Percentiles rank a stretch among this genome's conserved stretches.
Evolutionary conservation across 1,140 invertebrate species (phyloP).

Genomic region (Maconellicoccus hirsutus): DNA sequence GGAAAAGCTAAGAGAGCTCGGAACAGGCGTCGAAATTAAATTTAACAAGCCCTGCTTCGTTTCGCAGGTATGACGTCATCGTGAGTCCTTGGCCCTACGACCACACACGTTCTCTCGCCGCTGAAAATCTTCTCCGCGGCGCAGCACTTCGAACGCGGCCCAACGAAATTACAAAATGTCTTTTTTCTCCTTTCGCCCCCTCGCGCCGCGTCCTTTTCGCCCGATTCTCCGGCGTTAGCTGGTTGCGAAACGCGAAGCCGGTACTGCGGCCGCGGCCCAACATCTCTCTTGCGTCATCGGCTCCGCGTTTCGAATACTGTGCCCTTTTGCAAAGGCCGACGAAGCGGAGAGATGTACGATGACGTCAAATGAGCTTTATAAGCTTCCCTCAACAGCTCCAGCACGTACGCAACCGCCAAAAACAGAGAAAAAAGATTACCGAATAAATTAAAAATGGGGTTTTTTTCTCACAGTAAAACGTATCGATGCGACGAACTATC

Average conservation of each 20-base stretch:
- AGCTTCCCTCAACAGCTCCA: neutral
- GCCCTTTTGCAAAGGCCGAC: neutral
- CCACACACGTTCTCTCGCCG: neutral
- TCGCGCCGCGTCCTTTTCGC: too few species aligned
- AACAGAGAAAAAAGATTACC: neutral
- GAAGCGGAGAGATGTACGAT: neutral
- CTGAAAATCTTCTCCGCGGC: neutral
- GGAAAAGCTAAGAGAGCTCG: neutral
- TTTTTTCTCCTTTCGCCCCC: neutral
- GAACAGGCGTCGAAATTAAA: neutral
- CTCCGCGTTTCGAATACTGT: neutral
- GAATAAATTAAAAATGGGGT: neutral
- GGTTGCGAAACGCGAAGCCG: too few species aligned
- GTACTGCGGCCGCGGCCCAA: neutral
- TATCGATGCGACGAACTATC: too few species aligned
- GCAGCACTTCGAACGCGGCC: too few species aligned
- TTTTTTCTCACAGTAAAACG: too few species aligned
- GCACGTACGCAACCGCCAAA: neutral
- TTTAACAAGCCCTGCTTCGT: neutral
- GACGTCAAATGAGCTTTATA: neutral
- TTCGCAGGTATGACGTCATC: neutral
- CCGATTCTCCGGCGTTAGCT: too few species aligned
- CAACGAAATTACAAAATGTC: neutral
- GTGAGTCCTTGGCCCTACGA: slow-evolving; percentile 1
- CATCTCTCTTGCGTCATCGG: slow-evolving; percentile 1